These are phyloP conservation scores for Neodiprion virginianus DNA, from an alignment of 1,140 invertebrate species.

Conservation along the genomic window DNA sequence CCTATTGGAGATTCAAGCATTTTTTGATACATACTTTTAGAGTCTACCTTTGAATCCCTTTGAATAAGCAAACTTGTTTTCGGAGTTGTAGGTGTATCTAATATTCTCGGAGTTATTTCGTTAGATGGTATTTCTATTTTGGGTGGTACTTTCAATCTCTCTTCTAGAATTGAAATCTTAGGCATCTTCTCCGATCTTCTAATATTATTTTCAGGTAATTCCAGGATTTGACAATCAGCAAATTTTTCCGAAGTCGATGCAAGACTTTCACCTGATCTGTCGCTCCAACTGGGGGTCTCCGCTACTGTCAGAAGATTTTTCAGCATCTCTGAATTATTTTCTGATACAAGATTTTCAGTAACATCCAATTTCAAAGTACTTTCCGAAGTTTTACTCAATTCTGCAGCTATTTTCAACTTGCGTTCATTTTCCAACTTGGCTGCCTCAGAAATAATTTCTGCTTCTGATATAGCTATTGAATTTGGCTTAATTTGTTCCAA, in stretches of 20 bases:
- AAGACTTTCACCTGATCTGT: not conserved
- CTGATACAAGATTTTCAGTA: not conserved
- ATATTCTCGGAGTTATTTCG: conserved; percentile 36
- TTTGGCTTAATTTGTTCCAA: conserved; percentile 37
- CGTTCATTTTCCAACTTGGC: conserved; percentile 54
- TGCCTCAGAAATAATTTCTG: conserved; percentile 59
- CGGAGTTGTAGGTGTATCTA: conserved; percentile 38
- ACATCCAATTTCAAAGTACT: not conserved
- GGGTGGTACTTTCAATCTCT: conserved; percentile 51
- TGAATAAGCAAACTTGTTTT: conserved; percentile 51
- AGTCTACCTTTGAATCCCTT: conserved; percentile 42
- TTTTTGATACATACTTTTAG: conserved; percentile 28
- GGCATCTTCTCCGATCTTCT: conserved; percentile 37
- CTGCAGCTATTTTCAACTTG: conserved; percentile 38
- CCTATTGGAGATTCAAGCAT: conserved; percentile 47
- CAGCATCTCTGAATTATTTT: not conserved
- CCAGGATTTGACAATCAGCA: not conserved
- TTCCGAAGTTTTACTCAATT: conserved; percentile 10
- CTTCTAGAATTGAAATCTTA: conserved; percentile 50
- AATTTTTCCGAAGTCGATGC: not conserved
- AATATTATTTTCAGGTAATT: not conserved
- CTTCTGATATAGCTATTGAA: conserved; percentile 57
- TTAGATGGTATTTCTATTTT: conserved; percentile 53
- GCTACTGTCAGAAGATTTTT: not conserved
- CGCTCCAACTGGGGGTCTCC: not conserved